Conservation (phyloP, 2,113 vertebrate species). For the Boleophthalmus pectinirostris region DNA sequence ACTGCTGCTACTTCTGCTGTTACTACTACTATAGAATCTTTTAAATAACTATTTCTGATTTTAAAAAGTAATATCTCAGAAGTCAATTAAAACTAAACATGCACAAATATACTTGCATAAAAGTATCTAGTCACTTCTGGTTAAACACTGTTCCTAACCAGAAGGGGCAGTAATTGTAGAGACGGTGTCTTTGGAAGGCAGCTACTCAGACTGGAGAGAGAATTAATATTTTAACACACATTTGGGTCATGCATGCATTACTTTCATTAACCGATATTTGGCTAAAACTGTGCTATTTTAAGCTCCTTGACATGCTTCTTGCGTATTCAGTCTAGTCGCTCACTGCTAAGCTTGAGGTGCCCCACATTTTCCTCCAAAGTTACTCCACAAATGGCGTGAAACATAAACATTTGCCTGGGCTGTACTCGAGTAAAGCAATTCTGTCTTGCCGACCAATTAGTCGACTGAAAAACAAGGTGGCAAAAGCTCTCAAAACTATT, state of each 20-base stretch:
- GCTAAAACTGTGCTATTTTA: constrained; percentile 41
- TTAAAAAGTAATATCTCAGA: no score
- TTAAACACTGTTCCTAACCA: constrained; percentile 20
- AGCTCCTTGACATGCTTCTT: constrained; percentile 26
- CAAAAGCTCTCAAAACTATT: no score
- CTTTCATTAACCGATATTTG: constrained; percentile 48
- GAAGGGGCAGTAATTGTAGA: background rate
- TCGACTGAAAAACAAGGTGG: no score
- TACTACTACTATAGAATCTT: no score
- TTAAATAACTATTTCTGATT: no score
- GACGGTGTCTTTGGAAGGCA: background rate
- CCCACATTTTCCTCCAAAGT: constrained; percentile 59
- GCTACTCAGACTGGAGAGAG: constrained; percentile 13
- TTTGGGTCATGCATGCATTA: constrained; percentile 60
- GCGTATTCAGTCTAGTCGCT: constrained; percentile 42
- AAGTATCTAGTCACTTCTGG: background rate
- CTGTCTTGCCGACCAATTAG: no score
- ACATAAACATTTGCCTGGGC: constrained; percentile 58
- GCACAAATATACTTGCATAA: background rate
- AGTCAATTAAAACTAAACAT: no score
- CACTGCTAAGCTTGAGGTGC: constrained; percentile 62
- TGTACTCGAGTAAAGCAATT: no score
- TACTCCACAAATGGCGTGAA: constrained; percentile 43
- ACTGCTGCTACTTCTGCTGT: background rate
- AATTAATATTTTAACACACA: constrained; percentile 37